phyloP scores from a whole-genome alignment of 2,888 invertebrate species.

The Fragum whitleyi region DNA sequence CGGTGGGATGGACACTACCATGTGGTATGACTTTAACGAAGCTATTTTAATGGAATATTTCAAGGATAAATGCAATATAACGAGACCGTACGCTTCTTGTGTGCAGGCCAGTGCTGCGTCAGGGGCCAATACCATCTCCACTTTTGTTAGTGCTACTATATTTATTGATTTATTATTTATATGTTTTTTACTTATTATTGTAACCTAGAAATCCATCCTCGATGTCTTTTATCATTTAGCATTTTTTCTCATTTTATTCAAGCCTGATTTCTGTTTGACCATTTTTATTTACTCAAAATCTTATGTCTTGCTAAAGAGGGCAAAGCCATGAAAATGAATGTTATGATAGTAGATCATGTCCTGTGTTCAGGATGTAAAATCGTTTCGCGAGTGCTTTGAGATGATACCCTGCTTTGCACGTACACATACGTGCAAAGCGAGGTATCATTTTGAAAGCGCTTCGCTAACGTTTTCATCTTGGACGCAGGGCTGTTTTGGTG shows the following conservation, averaged over 20 bases:
- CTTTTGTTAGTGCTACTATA: not conserved
- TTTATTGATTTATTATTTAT: not conserved
- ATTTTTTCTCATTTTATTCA: not conserved
- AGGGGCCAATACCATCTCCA: not conserved
- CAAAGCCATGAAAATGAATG: not conserved
- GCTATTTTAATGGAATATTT: conserved; percentile 43
- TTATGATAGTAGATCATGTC: too few species aligned
- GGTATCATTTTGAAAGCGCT: too few species aligned
- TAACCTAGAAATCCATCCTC: conserved; percentile 2
- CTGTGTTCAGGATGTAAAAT: too few species aligned
- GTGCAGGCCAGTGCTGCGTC: conserved; percentile 9
- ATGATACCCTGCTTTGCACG: too few species aligned
- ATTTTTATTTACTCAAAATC: not conserved
- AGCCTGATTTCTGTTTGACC: not conserved
- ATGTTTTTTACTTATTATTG: not conserved
- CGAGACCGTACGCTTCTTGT: conserved; percentile 45
- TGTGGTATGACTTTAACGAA: conserved; percentile 53
- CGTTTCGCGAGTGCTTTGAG: too few species aligned
- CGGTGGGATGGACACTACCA: conserved; percentile 12
- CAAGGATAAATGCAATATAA: conserved; percentile 39
- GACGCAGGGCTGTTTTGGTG: too few species aligned
- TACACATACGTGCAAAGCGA: too few species aligned
- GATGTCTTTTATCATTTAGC: not conserved
- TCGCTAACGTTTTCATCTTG: too few species aligned
- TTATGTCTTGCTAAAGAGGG: not conserved